Conservation (phyloP, 2,113 vertebrate genomes). For the Eptesicus fuscus region DNA sequence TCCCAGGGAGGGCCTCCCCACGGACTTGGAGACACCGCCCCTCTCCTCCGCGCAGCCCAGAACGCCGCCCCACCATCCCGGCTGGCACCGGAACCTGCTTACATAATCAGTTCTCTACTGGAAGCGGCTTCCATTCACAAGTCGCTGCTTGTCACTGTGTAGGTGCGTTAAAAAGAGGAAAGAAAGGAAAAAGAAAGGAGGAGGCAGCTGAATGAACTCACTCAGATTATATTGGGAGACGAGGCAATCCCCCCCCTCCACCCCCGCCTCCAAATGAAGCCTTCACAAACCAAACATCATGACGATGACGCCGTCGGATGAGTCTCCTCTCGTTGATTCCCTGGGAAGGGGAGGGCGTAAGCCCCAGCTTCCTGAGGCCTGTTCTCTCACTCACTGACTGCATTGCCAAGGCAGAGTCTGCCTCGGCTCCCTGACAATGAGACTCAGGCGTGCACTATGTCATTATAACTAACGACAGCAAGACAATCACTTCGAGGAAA, state of each 20-base stretch:
- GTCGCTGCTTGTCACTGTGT: conserved; percentile 47
- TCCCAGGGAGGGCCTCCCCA: accelerated
- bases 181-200: background rate
- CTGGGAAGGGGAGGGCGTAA: background rate
- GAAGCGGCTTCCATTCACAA: conserved; percentile 62
- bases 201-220: conserved; percentile 27
- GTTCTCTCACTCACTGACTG: accelerated
- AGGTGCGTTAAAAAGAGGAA: background rate
- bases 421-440: background rate
- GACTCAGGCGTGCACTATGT: background rate
- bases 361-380: background rate
- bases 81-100: conserved; percentile 35
- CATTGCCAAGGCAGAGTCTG: background rate
- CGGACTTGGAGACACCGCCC: background rate
- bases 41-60: background rate
- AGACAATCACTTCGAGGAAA: conserved; percentile 47
- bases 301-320: conserved; percentile 1
- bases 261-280: conserved; percentile 54
- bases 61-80: background rate
- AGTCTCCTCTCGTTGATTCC: conserved; percentile 8
- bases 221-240: conserved; percentile 42
- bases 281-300: conserved; percentile 16
- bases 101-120: background rate
- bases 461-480: background rate
- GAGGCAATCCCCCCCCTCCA: background rate